Conservation (phyloP, 1,140 invertebrate genomes). For the Littorina saxatilis region DNA sequence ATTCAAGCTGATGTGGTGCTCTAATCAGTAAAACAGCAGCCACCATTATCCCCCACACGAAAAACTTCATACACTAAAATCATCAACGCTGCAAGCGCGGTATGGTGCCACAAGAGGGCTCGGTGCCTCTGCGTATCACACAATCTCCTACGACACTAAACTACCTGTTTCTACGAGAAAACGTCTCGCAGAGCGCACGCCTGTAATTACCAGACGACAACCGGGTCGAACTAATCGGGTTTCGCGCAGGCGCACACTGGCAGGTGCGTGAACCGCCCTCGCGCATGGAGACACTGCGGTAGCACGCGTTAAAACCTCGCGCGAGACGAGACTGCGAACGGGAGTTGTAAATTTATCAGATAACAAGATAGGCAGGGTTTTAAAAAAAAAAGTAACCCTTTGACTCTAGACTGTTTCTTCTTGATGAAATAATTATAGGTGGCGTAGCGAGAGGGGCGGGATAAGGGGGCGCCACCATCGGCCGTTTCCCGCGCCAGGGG, state of each 20-base stretch:
- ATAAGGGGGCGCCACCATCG: neutral
- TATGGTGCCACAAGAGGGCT: too few species aligned
- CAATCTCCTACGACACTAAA: too few species aligned
- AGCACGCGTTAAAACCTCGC: neutral
- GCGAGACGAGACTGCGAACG: neutral
- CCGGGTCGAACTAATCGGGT: neutral
- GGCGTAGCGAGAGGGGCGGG: neutral
- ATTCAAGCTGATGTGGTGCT: too few species aligned
- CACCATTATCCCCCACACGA: too few species aligned
- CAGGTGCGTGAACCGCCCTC: neutral
- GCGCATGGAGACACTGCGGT: neutral
- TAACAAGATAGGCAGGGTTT: neutral
- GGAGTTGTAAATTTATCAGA: conserved; percentile 2
- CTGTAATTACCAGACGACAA: neutral
- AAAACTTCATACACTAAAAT: too few species aligned
- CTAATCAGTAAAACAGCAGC: too few species aligned
- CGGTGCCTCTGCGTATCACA: too few species aligned
- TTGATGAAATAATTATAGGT: conserved; percentile 11
- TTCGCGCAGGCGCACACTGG: neutral
- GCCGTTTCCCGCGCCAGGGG: neutral
- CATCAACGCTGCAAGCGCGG: too few species aligned
- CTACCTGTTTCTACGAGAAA: too few species aligned
- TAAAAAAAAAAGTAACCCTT: too few species aligned
- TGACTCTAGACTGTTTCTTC: neutral
- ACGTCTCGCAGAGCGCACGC: too few species aligned